These are phyloP conservation scores for Eleutherodactylus coqui DNA, from an alignment of 2,797 vertebrate genomes.

Conservation along the genomic window DNA sequence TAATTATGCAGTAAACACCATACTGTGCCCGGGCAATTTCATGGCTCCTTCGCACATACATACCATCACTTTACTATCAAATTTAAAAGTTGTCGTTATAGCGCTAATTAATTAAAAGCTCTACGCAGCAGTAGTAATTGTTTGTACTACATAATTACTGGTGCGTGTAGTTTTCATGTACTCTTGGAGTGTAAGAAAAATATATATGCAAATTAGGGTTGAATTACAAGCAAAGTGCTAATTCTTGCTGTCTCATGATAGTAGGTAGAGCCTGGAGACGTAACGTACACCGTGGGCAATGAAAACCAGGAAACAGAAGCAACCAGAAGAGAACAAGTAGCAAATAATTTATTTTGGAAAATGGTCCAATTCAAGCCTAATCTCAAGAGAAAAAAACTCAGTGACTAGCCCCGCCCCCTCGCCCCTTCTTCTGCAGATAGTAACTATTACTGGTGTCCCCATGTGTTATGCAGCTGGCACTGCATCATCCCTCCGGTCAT, in stretches of 20 bases:
- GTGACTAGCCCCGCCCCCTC: too few relatives aligned
- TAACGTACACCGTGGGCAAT: background rate
- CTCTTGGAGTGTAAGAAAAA: conserved; percentile 51
- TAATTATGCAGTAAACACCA: conserved; percentile 63
- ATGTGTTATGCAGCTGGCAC: too few relatives aligned
- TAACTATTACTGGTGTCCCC: too few relatives aligned
- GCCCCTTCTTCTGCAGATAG: too few relatives aligned
- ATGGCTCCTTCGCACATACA: conserved; percentile 60
- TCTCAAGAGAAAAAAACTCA: too few relatives aligned
- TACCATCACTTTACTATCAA: conserved; percentile 62
- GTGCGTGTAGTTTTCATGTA: conserved; percentile 57
- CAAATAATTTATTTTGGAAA: background rate
- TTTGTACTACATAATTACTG: conserved; percentile 64
- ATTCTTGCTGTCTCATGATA: conserved; percentile 6
- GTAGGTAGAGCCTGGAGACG: background rate
- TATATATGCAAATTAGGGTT: conserved; percentile 50
- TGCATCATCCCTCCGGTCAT: too few relatives aligned
- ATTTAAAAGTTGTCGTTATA: conserved; percentile 63
- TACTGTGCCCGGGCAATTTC: conserved; percentile 62
- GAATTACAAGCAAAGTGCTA: conserved; percentile 26
- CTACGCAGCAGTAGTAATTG: conserved; percentile 60
- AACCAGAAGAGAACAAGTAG: background rate
- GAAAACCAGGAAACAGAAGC: background rate
- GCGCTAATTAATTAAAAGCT: conserved; percentile 64
- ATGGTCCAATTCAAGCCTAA: background rate